Evolutionary conservation across 2,888 invertebrate species (phyloP).

Genomic region (Xestobium rufovillosum): DNA sequence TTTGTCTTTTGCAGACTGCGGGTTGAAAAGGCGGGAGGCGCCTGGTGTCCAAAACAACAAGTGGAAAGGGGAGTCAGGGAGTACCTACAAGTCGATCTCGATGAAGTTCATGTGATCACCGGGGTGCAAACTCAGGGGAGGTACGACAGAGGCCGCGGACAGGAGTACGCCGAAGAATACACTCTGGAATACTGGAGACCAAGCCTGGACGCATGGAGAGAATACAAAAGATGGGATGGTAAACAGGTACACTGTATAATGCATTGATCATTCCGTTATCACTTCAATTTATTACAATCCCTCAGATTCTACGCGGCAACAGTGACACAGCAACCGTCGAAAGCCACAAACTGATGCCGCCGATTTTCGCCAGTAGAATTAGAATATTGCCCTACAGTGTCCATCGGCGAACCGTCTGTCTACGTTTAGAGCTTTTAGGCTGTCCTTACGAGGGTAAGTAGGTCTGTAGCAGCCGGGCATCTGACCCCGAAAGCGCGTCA

Average conservation of each 20-base stretch:
- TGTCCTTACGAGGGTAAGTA: slow-evolving; percentile 60
- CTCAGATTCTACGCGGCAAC: slow-evolving; percentile 66
- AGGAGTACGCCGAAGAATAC: slow-evolving; percentile 67
- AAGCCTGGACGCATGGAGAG: slow-evolving; percentile 53
- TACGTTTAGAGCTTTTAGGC: slow-evolving; percentile 67
- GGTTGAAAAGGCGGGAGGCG: slow-evolving; percentile 63
- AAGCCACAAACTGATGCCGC: slow-evolving; percentile 57
- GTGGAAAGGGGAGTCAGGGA: slow-evolving; percentile 58
- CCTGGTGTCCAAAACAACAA: slow-evolving; percentile 68
- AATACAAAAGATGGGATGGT: slow-evolving; percentile 58
- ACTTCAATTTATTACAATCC: slow-evolving; percentile 16
- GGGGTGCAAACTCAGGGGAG: slow-evolving; percentile 73
- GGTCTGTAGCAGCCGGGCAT: too few relatives aligned
- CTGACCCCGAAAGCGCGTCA: too few relatives aligned
- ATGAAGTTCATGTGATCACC: slow-evolving; percentile 55
- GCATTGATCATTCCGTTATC: background rate
- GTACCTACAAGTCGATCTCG: slow-evolving; percentile 59
- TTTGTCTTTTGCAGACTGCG: slow-evolving; percentile 61
- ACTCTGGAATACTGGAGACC: slow-evolving; percentile 62
- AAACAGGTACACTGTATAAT: slow-evolving; percentile 51
- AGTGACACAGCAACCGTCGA: slow-evolving; percentile 65
- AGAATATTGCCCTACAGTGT: slow-evolving; percentile 67
- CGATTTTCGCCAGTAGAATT: slow-evolving; percentile 63
- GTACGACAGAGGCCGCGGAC: slow-evolving; percentile 64
- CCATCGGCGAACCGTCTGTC: slow-evolving; percentile 63